Conservation (phyloP, 2,797 vertebrate genomes). For the Sebastes taczanowskii region DNA sequence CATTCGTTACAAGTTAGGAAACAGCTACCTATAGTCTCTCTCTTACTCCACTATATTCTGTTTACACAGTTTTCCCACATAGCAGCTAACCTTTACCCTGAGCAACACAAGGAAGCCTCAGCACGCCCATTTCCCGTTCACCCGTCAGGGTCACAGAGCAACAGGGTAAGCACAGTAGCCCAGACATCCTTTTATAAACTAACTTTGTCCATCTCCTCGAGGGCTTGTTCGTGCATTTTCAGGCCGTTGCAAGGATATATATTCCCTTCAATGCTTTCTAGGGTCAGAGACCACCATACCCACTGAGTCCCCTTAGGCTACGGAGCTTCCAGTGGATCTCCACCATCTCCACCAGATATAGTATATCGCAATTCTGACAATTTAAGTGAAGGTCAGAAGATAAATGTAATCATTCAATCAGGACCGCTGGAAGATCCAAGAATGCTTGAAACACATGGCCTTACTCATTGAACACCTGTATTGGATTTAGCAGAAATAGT, state of each 20-base stretch:
- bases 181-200: background rate
- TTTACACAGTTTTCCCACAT: background rate
- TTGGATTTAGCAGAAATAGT: background rate
- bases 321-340: background rate
- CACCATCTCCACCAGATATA: background rate
- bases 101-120: background rate
- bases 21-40: background rate
- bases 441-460: background rate
- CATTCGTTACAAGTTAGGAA: background rate
- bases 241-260: background rate
- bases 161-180: background rate
- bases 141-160: constrained; percentile 17
- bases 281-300: background rate
- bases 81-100: constrained; percentile 15
- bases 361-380: background rate
- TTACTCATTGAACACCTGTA: background rate
- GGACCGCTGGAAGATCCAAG: background rate
- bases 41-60: background rate
- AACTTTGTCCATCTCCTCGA: background rate
- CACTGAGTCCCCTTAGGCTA: background rate
- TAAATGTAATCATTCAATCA: background rate
- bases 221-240: background rate
- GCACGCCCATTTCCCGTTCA: constrained; percentile 10
- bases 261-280: background rate
- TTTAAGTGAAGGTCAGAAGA: background rate